A percentile compares a stretch with the other conserved stretches of the same genome.
Conservation (phyloP, 1,140 invertebrate species). For the Drosophila insularis region DNA sequence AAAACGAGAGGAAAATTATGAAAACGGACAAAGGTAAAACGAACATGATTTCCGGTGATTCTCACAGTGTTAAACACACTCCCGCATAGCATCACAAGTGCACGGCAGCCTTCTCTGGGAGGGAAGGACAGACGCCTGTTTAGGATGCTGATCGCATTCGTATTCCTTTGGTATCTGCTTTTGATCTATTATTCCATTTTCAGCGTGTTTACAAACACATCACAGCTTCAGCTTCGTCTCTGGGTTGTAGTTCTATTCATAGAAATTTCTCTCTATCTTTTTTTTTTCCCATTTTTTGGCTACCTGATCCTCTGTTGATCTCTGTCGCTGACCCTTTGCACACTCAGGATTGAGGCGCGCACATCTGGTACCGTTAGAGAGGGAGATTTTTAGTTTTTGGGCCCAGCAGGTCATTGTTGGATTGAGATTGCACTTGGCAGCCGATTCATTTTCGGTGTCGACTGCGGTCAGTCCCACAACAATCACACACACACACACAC, state of each 20-base stretch:
- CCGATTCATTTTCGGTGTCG: constrained; percentile 68
- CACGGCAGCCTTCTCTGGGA: no score
- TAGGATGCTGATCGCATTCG: constrained; percentile 17
- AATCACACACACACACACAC: constrained; percentile 9
- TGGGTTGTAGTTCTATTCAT: background rate
- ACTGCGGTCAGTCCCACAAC: constrained; percentile 58
- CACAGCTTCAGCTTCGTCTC: constrained; percentile 43
- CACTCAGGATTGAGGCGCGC: background rate
- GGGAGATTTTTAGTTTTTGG: background rate
- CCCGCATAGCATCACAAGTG: constrained; percentile 48
- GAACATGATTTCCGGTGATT: constrained; percentile 48
- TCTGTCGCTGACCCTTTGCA: background rate
- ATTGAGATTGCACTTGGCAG: constrained; percentile 62
- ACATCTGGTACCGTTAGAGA: constrained; percentile 73
- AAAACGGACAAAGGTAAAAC: constrained; percentile 28
- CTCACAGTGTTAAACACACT: constrained; percentile 22
- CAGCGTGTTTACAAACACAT: constrained; percentile 77
- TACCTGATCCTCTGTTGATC: constrained; percentile 13
- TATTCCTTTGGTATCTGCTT: constrained; percentile 45
- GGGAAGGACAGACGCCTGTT: constrained; percentile 14
- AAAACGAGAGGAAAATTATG: constrained; percentile 35
- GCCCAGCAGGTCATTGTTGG: constrained; percentile 44
- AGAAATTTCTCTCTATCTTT: no score
- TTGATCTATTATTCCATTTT: constrained; percentile 78
- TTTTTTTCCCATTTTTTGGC: no score